Conservation (phyloP, 2,113 vertebrate species). For the Pseudopodoces humilis region DNA sequence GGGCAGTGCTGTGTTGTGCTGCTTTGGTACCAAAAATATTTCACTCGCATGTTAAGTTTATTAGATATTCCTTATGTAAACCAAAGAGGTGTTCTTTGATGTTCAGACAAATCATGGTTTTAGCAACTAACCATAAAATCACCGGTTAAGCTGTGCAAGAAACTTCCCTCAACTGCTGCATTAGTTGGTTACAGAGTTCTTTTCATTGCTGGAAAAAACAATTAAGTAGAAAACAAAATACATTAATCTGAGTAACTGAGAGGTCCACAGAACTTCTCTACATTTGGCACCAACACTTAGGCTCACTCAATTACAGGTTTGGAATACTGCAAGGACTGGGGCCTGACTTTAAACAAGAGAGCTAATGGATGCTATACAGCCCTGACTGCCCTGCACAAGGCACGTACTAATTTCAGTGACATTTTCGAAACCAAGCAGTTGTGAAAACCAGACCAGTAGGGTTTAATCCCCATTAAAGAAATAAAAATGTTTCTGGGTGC, state of each 20-base stretch:
- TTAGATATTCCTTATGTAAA: slow-evolving; percentile 65
- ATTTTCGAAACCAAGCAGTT: background rate
- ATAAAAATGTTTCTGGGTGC: background rate
- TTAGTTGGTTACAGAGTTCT: background rate
- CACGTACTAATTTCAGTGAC: background rate
- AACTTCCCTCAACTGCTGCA: background rate
- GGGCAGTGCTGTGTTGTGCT: background rate
- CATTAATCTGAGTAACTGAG: background rate
- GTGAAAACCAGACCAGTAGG: background rate
- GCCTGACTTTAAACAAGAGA: background rate
- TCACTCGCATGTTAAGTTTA: slow-evolving; percentile 50
- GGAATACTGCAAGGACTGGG: background rate
- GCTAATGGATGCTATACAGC: background rate
- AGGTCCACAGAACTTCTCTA: background rate
- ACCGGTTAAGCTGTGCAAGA: background rate
- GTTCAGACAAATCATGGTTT: slow-evolving; percentile 45
- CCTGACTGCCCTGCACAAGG: background rate
- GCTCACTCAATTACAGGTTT: background rate
- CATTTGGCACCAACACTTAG: background rate
- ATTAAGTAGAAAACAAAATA: background rate
- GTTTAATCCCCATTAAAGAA: background rate
- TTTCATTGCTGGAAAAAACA: background rate
- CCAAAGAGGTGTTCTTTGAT: slow-evolving; percentile 33
- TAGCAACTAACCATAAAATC: slow-evolving; percentile 22
- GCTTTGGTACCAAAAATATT: slow-evolving; percentile 36